These are phyloP conservation scores for Chaenogobius annularis DNA, from an alignment of 2,113 vertebrate species.

Conservation along the genomic window DNA sequence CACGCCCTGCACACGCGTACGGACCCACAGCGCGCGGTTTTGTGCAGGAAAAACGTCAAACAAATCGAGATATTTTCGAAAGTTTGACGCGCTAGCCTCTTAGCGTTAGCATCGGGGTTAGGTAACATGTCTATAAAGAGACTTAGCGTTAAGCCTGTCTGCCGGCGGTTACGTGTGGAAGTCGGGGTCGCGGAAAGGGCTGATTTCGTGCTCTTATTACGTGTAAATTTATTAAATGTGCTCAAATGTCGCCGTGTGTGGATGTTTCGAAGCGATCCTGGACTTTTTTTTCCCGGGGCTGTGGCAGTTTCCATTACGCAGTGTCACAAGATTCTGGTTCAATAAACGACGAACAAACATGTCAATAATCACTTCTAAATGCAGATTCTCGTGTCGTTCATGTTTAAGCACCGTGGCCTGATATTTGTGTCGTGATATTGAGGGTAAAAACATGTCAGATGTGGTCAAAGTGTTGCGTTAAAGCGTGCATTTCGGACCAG, in stretches of 20 bases:
- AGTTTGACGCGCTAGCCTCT: slow-evolving; percentile 33
- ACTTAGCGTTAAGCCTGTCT: not conserved
- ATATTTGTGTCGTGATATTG: not conserved
- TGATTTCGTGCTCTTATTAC: not conserved
- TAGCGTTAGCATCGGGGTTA: slow-evolving; percentile 33
- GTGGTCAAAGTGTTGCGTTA: not conserved
- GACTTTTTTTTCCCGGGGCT: not conserved
- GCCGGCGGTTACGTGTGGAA: not conserved
- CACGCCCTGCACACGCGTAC: rapidly evolving
- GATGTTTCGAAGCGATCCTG: too few relatives aligned
- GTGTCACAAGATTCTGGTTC: not conserved
- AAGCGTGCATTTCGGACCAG: too few relatives aligned
- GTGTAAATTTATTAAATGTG: not conserved
- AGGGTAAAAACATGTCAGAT: not conserved
- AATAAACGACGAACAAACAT: not conserved
- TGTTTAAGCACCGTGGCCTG: not conserved
- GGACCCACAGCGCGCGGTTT: rapidly evolving
- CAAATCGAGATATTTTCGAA: slow-evolving; percentile 18
- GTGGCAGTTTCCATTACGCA: slow-evolving; percentile 11
- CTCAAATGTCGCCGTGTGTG: not conserved
- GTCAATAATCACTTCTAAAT: not conserved
- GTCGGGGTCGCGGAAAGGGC: too few relatives aligned
- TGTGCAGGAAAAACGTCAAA: not conserved
- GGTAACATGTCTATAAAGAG: slow-evolving; percentile 5
- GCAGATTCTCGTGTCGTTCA: not conserved